A percentile compares a stretch with the other conserved stretches of the same genome.
Conservation (phyloP, 2,797 vertebrate genomes). For the Ctenopoma multispine region DNA sequence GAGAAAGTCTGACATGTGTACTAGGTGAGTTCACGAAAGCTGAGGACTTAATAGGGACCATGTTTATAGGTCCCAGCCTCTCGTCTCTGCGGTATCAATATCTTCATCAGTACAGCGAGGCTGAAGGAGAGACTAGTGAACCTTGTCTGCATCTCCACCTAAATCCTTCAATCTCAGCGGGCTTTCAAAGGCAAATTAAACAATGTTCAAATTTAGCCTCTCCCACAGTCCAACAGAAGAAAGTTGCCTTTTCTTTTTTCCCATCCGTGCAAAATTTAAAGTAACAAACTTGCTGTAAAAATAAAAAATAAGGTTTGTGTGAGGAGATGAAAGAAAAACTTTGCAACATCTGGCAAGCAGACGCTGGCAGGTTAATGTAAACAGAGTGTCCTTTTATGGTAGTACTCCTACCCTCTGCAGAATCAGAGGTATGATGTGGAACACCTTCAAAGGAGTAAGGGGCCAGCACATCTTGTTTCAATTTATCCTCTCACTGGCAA, state of each 20-base stretch:
- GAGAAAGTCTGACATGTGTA: constrained; percentile 70
- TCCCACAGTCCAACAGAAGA: constrained; percentile 56
- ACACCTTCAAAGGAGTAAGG: constrained; percentile 84
- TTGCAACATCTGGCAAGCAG: constrained; percentile 85
- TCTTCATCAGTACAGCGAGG: constrained; percentile 55
- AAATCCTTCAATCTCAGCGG: constrained; percentile 71
- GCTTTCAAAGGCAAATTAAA: constrained; percentile 76
- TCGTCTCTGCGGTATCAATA: constrained; percentile 56
- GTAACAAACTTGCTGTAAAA: constrained; percentile 70
- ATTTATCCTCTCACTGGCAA: constrained; percentile 80
- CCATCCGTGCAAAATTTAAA: constrained; percentile 63
- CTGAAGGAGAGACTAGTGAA: constrained; percentile 44
- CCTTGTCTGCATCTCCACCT: constrained; percentile 41
- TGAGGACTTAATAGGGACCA: constrained; percentile 71
- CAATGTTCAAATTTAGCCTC: constrained; percentile 75
- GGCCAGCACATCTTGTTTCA: constrained; percentile 86
- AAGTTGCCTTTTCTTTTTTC: constrained; percentile 72
- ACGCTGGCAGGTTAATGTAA: constrained; percentile 86
- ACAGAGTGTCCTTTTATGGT: constrained; percentile 85
- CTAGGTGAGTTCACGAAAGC: constrained; percentile 65
- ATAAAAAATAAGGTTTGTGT: constrained; percentile 71
- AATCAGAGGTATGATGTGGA: constrained; percentile 85
- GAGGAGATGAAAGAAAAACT: constrained; percentile 82
- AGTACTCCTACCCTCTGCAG: constrained; percentile 75
- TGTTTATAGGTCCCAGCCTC: constrained; percentile 69